These are phyloP conservation scores for Danaus melanippus DNA, from an alignment of 1,140 invertebrate species.

Conservation along the genomic window DNA sequence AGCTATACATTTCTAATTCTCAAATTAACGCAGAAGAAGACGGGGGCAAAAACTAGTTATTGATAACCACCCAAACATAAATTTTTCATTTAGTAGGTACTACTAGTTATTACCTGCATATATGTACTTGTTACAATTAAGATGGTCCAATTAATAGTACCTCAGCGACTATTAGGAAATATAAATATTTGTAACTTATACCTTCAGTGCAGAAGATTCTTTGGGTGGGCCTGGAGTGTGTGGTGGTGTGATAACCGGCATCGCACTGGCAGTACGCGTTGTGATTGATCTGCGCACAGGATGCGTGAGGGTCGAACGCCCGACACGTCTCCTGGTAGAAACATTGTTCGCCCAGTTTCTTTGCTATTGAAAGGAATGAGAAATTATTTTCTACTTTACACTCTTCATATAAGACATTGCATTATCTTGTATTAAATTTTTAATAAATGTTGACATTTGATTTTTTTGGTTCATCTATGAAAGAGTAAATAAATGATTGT, in stretches of 20 bases:
- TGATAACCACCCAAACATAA: constrained; percentile 1
- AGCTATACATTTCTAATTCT: no score
- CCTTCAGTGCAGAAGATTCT: constrained; percentile 87
- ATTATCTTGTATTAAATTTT: no score
- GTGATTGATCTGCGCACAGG: constrained; percentile 86
- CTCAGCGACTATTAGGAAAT: no score
- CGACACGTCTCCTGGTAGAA: constrained; percentile 85
- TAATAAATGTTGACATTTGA: no score
- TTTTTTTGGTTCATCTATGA: no score
- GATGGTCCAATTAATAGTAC: no score
- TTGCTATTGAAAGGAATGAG: constrained; percentile 73
- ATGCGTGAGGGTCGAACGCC: constrained; percentile 83
- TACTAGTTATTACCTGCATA: no score
- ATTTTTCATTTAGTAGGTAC: no score
- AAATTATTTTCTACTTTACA: background rate
- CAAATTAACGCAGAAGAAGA: background rate
- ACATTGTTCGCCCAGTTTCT: constrained; percentile 87
- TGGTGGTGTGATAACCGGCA: constrained; percentile 82
- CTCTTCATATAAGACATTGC: background rate
- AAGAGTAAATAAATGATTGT: background rate
- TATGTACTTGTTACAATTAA: no score
- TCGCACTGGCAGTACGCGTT: constrained; percentile 89
- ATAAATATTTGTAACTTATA: constrained; percentile 34
- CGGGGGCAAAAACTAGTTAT: no score
- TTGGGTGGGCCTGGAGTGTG: constrained; percentile 79